Evolutionary conservation across 30 jellyfish, hydroid and myxozoan genomes (phyloP).

Genomic region (Mastigias papua): DNA sequence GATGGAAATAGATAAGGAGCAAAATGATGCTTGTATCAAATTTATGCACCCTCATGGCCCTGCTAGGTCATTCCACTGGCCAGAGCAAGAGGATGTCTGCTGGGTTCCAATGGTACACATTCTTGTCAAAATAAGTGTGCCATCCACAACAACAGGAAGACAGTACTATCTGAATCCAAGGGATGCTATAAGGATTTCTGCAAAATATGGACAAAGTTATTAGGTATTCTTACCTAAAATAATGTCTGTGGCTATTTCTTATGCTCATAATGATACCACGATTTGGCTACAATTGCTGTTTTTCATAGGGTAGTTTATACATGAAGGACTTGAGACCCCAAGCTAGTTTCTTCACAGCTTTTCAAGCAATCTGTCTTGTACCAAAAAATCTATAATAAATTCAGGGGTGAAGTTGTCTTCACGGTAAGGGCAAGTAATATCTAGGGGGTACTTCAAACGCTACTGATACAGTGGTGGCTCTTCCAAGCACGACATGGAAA

Average conservation of each 20-base stretch:
- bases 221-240: not conserved
- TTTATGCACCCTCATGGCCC: slow-evolving; percentile 67
- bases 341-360: slow-evolving; percentile 6
- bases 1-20: slow-evolving; percentile 11
- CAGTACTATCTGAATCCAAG: not conserved
- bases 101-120: slow-evolving; percentile 3
- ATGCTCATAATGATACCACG: not conserved
- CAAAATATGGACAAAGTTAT: not conserved
- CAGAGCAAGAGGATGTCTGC: not conserved
- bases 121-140: not conserved
- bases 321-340: slow-evolving; percentile 12
- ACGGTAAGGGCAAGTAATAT: not conserved
- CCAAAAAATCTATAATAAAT: not conserved
- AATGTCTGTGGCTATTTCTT: not conserved
- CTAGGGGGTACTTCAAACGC: not conserved
- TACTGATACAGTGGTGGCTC: not conserved
- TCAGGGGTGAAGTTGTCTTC: not conserved
- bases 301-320: not conserved
- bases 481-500: not conserved
- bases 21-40: slow-evolving; percentile 36
- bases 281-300: not conserved
- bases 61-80: slow-evolving; percentile 23
- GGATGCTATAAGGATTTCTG: not conserved
- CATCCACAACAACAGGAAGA: slow-evolving; percentile 2
- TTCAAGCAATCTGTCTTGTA: not conserved